A percentile compares a stretch with the other conserved stretches of the same genome.
Conservation (phyloP, 2,888 invertebrate genomes). For the Drosophila paramelanica region DNA sequence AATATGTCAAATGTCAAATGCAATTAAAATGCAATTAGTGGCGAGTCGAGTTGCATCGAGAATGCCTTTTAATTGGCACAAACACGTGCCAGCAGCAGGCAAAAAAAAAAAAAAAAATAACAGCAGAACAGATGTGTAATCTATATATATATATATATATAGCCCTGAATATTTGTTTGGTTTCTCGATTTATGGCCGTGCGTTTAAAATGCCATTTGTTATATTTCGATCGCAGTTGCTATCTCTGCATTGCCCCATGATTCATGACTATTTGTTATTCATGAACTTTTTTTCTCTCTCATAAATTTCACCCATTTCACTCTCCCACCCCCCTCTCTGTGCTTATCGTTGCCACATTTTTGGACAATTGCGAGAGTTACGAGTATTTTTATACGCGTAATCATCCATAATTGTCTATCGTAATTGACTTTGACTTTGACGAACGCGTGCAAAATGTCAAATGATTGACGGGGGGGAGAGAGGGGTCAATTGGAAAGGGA, state of each 20-base stretch:
- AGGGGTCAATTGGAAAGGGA: not conserved
- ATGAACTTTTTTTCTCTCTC: conserved; percentile 29
- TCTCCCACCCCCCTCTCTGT: conserved; percentile 2
- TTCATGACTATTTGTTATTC: conserved; percentile 60
- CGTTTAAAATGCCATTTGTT: conserved; percentile 58
- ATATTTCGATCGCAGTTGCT: conserved; percentile 25
- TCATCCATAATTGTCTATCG: conserved; percentile 34
- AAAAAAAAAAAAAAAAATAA: not conserved
- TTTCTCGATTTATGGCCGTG: conserved; percentile 31
- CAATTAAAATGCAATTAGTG: conserved; percentile 53
- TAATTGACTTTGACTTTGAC: conserved; percentile 76
- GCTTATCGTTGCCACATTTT: conserved; percentile 40
- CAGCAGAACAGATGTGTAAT: not conserved
- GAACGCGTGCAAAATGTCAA: conserved; percentile 43
- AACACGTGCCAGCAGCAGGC: conserved; percentile 23
- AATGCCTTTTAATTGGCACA: conserved; percentile 36
- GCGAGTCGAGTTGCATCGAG: conserved; percentile 25
- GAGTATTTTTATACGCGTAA: conserved; percentile 39
- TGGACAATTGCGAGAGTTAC: conserved; percentile 49
- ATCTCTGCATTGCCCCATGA: conserved; percentile 32
- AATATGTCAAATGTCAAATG: conserved; percentile 49
- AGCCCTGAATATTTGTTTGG: not conserved
- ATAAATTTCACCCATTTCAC: conserved; percentile 5
- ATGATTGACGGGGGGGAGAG: not conserved
- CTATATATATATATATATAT: not conserved